Base-by-base conservation (phyloP, 2,797 vertebrate genomes). In the Pipistrellus pygmaeus region DNA sequence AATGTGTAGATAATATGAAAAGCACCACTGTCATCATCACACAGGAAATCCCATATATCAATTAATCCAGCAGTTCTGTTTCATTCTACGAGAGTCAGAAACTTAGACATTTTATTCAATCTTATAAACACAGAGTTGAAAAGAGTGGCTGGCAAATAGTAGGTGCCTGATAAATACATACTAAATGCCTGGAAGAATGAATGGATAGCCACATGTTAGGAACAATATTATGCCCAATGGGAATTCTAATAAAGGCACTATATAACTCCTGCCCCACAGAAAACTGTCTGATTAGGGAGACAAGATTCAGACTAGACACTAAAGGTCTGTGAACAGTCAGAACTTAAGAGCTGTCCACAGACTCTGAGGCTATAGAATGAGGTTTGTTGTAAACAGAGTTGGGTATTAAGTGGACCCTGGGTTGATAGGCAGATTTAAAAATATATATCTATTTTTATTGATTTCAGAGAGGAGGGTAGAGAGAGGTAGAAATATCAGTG, bases 1-100 rank as follows among this genome's bases (percentile, higher is more conserved):
- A 88, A 76, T 85, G 25, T 72, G 94, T 72, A 68, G 66, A 80
- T 96, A 53, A 85, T 72, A 88, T 9, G 9, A 41, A 57, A 73
- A 32, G 6, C 3, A 83, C 35, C 23, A 62, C 27, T 76, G 48
- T 57, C 18, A 46, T 83, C 80, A 73, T 38, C 35, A 86, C 72
- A 51, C 17, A 92, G 12, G 51, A 51, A 81, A 80, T 71, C 27
- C 30, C 27, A 2, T 57, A 85, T 66, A 35, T 51, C 27, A 71
- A 21, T 84, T 87, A 90, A 25, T 73, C 17, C 8, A 72, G n/a
- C 12, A 78, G 90, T 90, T 75, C 11, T 75, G 27, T 44, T 30
- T 30, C 60, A 62, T 62, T 62, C 60, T 62, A 62, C 14, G 6
- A 68, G 8, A 78, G 17, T 35, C 30, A 17, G 2, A 60, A 69